Evolutionary conservation across 2,888 invertebrate species (phyloP).

Genomic region (Polyommatus icarus): DNA sequence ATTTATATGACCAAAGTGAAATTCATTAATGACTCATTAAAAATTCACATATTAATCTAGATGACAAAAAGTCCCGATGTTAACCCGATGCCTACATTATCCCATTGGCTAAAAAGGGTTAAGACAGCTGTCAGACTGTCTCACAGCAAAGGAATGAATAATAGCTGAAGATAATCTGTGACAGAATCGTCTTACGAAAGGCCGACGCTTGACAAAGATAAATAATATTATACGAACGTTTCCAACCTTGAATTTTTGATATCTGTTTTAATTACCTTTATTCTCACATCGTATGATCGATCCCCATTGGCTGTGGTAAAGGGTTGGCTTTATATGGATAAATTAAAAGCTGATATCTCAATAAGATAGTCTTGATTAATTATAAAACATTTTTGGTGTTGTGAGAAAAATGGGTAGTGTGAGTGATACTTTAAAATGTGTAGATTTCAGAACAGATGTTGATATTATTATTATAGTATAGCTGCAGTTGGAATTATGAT

Average conservation of each 20-base stretch:
- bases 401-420: constrained; percentile 26
- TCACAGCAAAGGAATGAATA: constrained; percentile 73
- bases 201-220: constrained; percentile 74
- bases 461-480: no score
- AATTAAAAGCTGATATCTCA: constrained; percentile 29
- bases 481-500: no score
- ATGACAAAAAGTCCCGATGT: constrained; percentile 40
- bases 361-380: constrained; percentile 29
- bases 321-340: constrained; percentile 30
- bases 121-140: constrained; percentile 72
- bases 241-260: constrained; percentile 63
- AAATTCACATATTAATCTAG: constrained; percentile 38
- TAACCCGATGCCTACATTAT: constrained; percentile 51
- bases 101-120: constrained; percentile 80
- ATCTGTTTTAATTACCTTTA: constrained; percentile 75
- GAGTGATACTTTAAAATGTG: constrained; percentile 10
- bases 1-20: neutral
- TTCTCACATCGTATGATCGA: constrained; percentile 68
- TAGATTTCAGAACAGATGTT: neutral
- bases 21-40: neutral
- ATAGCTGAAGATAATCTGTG: constrained; percentile 75
- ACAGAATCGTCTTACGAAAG: constrained; percentile 77
- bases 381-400: constrained; percentile 1
- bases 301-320: constrained; percentile 34
- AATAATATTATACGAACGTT: constrained; percentile 75